These are phyloP conservation scores for Diaphora mendica DNA, from an alignment of 2,888 invertebrate species.

Conservation along the genomic window DNA sequence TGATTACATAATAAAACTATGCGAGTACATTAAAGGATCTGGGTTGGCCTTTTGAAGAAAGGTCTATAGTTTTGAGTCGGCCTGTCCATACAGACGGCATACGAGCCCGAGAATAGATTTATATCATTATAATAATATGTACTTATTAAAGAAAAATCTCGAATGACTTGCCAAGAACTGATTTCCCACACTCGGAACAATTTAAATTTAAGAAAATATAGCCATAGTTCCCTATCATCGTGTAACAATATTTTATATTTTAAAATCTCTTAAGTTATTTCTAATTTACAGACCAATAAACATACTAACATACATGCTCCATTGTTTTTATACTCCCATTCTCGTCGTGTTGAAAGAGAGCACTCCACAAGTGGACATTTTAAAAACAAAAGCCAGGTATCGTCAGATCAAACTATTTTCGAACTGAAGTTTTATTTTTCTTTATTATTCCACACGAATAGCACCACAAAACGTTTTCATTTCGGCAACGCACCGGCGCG, in stretches of 20 bases:
- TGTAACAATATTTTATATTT: neutral
- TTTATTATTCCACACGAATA: slow-evolving; percentile 57
- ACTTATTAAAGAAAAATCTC: no score
- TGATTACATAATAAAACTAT: no score
- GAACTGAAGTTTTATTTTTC: slow-evolving; percentile 48
- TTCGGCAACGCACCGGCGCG: slow-evolving; percentile 66
- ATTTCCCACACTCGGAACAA: no score
- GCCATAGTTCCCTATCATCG: neutral
- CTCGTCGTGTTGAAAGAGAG: neutral
- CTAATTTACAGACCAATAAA: neutral
- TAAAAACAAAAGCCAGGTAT: slow-evolving; percentile 37
- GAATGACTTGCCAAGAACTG: no score
- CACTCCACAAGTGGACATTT: slow-evolving; percentile 1
- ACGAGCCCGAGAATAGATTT: no score
- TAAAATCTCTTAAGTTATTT: neutral
- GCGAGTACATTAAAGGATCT: no score
- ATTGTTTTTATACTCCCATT: neutral
- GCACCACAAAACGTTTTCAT: slow-evolving; percentile 67
- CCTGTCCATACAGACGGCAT: no score
- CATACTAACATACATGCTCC: neutral
- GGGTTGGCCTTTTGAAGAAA: no score
- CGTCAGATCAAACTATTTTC: slow-evolving; percentile 42
- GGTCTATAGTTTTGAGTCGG: no score
- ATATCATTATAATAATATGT: no score
- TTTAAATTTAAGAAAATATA: neutral